Conservation (phyloP, 2,113 vertebrate genomes). For the Saccopteryx leptura region DNA sequence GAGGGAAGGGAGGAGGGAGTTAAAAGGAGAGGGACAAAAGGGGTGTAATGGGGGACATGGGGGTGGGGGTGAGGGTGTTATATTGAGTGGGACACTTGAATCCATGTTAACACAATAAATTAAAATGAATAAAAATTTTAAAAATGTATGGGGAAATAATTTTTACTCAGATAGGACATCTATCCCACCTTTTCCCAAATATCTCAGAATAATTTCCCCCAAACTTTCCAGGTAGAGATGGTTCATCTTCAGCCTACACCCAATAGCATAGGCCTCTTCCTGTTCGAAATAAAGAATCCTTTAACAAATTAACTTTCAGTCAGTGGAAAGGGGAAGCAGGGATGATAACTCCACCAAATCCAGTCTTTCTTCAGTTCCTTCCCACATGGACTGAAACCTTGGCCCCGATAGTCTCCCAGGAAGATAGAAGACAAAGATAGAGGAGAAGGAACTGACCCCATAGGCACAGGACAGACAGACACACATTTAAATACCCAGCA, state of each 20-base stretch:
- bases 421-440: background rate
- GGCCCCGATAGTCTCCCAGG: background rate
- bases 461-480: background rate
- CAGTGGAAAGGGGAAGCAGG: background rate
- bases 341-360: background rate
- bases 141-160: background rate
- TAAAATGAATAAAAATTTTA: no score
- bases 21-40: no score
- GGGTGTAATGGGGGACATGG: no score
- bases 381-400: background rate
- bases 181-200: background rate
- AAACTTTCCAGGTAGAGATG: background rate
- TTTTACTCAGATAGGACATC: background rate
- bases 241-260: background rate
- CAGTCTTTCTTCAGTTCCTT: background rate
- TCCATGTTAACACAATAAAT: no score
- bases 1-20: no score
- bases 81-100: no score
- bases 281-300: background rate
- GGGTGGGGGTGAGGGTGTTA: no score
- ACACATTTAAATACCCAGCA: background rate
- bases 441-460: background rate
- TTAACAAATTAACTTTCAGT: conserved; percentile 17
- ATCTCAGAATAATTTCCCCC: background rate
- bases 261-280: background rate